These are phyloP conservation scores for Nephotettix cincticeps DNA, from an alignment of 1,140 invertebrate genomes.

Conservation along the genomic window DNA sequence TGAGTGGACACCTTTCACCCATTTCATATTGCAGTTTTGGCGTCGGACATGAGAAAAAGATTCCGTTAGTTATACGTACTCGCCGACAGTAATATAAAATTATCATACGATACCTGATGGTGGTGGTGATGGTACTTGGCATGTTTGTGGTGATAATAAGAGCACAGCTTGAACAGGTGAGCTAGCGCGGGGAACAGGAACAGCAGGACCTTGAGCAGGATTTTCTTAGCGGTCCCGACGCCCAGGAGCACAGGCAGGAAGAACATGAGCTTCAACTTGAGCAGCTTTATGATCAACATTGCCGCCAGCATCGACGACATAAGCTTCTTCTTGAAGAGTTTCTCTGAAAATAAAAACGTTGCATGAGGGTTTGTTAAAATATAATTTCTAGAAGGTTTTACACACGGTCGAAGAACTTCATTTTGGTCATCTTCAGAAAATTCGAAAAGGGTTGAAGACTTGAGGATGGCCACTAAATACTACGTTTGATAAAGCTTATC, in stretches of 20 bases:
- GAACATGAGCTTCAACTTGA: slow-evolving; percentile 51
- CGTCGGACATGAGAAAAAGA: too few relatives aligned
- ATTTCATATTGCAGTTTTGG: too few relatives aligned
- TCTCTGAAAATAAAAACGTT: slow-evolving; percentile 59
- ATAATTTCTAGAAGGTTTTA: too few relatives aligned
- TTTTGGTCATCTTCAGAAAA: too few relatives aligned
- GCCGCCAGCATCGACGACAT: slow-evolving; percentile 69
- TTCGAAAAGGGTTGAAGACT: too few relatives aligned
- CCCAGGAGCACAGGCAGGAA: slow-evolving; percentile 51
- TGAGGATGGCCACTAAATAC: too few relatives aligned
- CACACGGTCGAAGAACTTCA: too few relatives aligned
- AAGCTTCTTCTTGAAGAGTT: slow-evolving; percentile 72
- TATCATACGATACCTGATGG: slow-evolving; percentile 61
- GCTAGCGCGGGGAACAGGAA: slow-evolving; percentile 78
- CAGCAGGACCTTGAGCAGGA: slow-evolving; percentile 73
- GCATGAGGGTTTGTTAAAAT: background rate
- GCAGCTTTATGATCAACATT: slow-evolving; percentile 73
- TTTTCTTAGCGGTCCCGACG: slow-evolving; percentile 75
- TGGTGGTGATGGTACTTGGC: slow-evolving; percentile 77
- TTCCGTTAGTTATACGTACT: too few relatives aligned
- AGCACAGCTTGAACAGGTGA: slow-evolving; percentile 80
- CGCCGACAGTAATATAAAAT: too few relatives aligned
- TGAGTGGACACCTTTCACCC: too few relatives aligned
- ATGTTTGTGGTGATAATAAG: slow-evolving; percentile 71
- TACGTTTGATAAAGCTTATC: too few relatives aligned